Evolutionary conservation across 1,140 invertebrate species (phyloP).

Genomic region (Bicyclus anynana): DNA sequence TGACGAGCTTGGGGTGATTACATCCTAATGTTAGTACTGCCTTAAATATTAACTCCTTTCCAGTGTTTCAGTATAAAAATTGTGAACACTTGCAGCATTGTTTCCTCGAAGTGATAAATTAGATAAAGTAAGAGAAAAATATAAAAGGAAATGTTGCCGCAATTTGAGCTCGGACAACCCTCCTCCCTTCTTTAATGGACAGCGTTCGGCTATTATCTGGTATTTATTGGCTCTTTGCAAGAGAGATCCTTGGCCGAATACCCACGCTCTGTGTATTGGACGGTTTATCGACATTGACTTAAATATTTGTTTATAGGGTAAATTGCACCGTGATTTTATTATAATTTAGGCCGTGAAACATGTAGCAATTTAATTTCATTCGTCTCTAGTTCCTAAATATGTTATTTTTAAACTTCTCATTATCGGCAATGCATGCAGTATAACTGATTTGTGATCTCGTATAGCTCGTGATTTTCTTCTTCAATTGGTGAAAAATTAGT

Average conservation of each 20-base stretch:
- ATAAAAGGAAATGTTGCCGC: slow-evolving; percentile 5
- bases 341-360: too few species aligned
- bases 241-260: slow-evolving; percentile 4
- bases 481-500: too few species aligned
- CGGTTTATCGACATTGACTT: slow-evolving; percentile 4
- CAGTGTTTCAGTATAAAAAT: too few species aligned
- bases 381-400: too few species aligned
- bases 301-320: slow-evolving; percentile 1
- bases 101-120: slow-evolving; percentile 4
- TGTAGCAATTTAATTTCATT: too few species aligned
- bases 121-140: slow-evolving; percentile 4
- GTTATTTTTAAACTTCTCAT: too few species aligned
- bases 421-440: too few species aligned
- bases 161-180: slow-evolving; percentile 6
- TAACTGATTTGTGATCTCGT: too few species aligned
- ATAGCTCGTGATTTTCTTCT: too few species aligned
- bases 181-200: slow-evolving; percentile 1
- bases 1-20: too few species aligned
- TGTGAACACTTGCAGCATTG: background rate
- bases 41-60: too few species aligned
- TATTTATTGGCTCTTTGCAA: slow-evolving; percentile 6
- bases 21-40: too few species aligned
- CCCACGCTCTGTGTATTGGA: slow-evolving; percentile 3
- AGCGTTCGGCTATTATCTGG: slow-evolving; percentile 5
- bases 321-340: background rate